Percentiles rank a stretch among this genome's conserved stretches.
phyloP scores from a whole-genome alignment of 2,797 vertebrate genomes.

The Rhadinocentrus ornatus region DNA sequence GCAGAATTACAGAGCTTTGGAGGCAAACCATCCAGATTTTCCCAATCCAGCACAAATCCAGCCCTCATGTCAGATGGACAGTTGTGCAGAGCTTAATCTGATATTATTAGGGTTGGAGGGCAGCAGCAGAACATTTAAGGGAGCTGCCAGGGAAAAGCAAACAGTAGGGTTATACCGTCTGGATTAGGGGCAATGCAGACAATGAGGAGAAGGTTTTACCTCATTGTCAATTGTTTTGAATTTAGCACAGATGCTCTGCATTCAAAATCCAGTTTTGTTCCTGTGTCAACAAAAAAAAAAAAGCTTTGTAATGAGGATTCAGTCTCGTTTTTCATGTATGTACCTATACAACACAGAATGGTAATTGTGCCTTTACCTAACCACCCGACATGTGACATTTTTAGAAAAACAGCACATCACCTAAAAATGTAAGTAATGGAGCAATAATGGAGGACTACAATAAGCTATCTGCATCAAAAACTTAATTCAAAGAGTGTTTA shows the following conservation, averaged over 20 bases:
- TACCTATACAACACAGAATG: constrained; percentile 42
- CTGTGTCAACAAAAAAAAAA: background rate
- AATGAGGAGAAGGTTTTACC: constrained; percentile 48
- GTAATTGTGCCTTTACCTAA: constrained; percentile 41
- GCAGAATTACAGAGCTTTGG: constrained; percentile 77
- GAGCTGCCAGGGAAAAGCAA: constrained; percentile 54
- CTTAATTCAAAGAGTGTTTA: background rate
- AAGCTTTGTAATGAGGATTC: background rate
- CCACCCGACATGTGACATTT: constrained; percentile 39
- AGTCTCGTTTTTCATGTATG: constrained; percentile 20
- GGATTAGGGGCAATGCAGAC: constrained; percentile 73
- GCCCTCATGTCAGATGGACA: constrained; percentile 79
- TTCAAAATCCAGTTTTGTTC: constrained; percentile 4
- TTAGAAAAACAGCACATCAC: constrained; percentile 18
- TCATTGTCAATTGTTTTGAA: constrained; percentile 40
- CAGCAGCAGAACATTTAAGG: constrained; percentile 47
- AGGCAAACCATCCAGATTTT: constrained; percentile 77
- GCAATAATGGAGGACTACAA: constrained; percentile 4
- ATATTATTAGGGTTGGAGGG: constrained; percentile 68
- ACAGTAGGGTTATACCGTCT: constrained; percentile 38
- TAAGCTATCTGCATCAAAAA: constrained; percentile 10
- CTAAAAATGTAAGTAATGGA: constrained; percentile 5
- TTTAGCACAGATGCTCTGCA: constrained; percentile 30
- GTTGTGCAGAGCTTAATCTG: constrained; percentile 79
- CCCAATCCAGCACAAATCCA: constrained; percentile 82